phyloP scores from a whole-genome alignment of 1,140 invertebrate genomes.

The Hyles vespertilio region DNA sequence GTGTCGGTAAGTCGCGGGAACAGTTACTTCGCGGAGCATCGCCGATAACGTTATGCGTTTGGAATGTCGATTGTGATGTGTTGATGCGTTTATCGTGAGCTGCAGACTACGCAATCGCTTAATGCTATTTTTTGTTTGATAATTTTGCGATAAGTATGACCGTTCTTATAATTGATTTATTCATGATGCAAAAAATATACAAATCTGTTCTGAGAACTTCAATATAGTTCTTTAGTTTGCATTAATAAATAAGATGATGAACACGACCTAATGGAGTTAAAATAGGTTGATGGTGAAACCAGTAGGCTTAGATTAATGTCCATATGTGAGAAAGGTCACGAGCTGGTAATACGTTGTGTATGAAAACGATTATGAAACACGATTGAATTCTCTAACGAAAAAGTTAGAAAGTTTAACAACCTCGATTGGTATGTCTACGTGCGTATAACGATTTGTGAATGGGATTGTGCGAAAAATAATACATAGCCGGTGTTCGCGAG shows the following conservation, averaged over 20 bases:
- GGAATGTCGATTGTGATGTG: conserved; percentile 34
- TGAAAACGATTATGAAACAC: too few species aligned
- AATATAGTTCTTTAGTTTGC: too few species aligned
- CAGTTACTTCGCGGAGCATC: conserved; percentile 16
- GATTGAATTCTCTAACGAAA: neutral
- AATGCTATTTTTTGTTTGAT: too few species aligned
- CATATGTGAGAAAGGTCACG: too few species aligned
- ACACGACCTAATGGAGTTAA: too few species aligned
- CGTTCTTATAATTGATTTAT: too few species aligned
- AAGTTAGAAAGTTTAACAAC: conserved; percentile 47
- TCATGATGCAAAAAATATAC: too few species aligned
- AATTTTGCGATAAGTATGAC: neutral
- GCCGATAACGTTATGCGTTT: conserved; percentile 30
- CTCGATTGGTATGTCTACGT: conserved; percentile 29
- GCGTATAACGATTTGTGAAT: conserved; percentile 36
- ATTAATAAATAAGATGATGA: too few species aligned
- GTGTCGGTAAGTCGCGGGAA: conserved; percentile 58
- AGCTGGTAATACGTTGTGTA: too few species aligned
- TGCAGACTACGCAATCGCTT: conserved; percentile 3
- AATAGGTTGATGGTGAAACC: too few species aligned
- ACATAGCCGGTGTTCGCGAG: conserved; percentile 15
- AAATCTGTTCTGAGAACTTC: too few species aligned
- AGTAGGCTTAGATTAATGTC: too few species aligned
- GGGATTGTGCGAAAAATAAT: conserved; percentile 23
- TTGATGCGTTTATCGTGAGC: conserved; percentile 27